Base-by-base conservation (phyloP, 1,140 invertebrate species). In the Pollicipes pollicipes region DNA sequence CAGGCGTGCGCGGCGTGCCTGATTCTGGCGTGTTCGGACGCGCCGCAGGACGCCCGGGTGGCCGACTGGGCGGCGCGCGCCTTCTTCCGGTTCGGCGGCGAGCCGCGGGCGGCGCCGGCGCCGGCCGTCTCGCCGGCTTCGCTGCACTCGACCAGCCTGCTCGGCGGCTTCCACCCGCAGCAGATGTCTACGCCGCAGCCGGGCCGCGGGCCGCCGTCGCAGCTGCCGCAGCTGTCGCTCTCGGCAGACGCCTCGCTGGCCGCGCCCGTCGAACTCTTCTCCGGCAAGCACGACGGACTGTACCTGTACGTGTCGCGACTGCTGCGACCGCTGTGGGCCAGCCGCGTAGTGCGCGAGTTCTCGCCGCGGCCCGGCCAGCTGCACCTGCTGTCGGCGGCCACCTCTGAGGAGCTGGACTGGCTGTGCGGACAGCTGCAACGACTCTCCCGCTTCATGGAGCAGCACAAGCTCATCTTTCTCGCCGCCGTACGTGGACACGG, bases 21-120 rank as follows among this genome's bases (percentile, higher is more conserved):
- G 3, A 88, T 94, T 74, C 78, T 97, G 68, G 92, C 93, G 0
- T 95, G 91, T 66, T 83, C 86, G 73, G 86, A 85, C 75, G 84
- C 79, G 75, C 80, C 83, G 70, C 85, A 83, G 73, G 88, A 88
- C 72, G 84, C 85, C 32, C 87, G 91, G 76, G 82, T 92, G 45
- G 84, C 87, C 64, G 89, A 96, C 76, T 91, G 90, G 87, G 94
- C 95, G 4, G 89, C 89, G 1, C 85, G 91, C 76, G 93, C 94
- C 0, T 95, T 97, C 78, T 93, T 97, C 77, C 79, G 93, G 71
- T 95, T 94, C 79, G 94, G 95, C 37, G 89, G 89, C 21, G 91
- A 95, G 76, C 84, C 82, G 2, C 76, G 79, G 66, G 71, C 71
- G 68, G 78, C 76, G 31, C 68, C 71, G 68, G 29, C 35, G 35